These are phyloP conservation scores for Ptychoptera albimana DNA, from an alignment of 2,888 invertebrate genomes.

Conservation along the genomic window DNA sequence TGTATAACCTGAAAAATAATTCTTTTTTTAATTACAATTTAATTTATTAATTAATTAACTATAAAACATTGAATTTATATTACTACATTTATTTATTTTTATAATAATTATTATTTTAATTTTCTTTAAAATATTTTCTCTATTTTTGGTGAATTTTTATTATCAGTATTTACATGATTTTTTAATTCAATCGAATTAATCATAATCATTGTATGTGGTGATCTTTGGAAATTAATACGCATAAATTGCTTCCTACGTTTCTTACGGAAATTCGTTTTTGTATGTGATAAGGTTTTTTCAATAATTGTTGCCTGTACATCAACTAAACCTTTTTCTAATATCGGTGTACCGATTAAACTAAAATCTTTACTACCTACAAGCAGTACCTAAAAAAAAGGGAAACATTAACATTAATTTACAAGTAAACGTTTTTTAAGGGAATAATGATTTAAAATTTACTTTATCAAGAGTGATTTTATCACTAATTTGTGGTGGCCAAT, in stretches of 20 bases:
- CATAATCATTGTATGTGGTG: slow-evolving; percentile 55
- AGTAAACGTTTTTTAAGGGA: not conserved
- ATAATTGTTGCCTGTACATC: slow-evolving; percentile 65
- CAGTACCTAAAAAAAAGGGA: slow-evolving; percentile 35
- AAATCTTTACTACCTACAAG: slow-evolving; percentile 66
- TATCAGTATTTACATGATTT: not conserved
- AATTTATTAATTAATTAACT: too few relatives aligned
- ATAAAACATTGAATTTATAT: too few relatives aligned
- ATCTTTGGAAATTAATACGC: slow-evolving; percentile 53
- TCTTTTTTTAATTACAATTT: too few relatives aligned
- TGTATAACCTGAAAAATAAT: too few relatives aligned
- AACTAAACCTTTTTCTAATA: slow-evolving; percentile 57
- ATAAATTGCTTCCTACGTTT: slow-evolving; percentile 61
- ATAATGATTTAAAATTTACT: slow-evolving; percentile 24
- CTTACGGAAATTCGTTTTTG: slow-evolving; percentile 59
- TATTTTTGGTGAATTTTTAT: too few relatives aligned
- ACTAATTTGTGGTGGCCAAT: slow-evolving; percentile 68
- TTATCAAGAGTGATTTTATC: slow-evolving; percentile 70
- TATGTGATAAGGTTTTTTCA: slow-evolving; percentile 68
- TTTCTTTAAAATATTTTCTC: too few relatives aligned
- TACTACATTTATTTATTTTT: too few relatives aligned
- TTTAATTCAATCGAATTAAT: slow-evolving; percentile 49
- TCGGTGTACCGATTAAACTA: slow-evolving; percentile 62
- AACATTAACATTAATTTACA: slow-evolving; percentile 1
- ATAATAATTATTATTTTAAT: too few relatives aligned